Evolutionary conservation across 2,888 invertebrate species (phyloP).

Genomic region (Plebejus argus): DNA sequence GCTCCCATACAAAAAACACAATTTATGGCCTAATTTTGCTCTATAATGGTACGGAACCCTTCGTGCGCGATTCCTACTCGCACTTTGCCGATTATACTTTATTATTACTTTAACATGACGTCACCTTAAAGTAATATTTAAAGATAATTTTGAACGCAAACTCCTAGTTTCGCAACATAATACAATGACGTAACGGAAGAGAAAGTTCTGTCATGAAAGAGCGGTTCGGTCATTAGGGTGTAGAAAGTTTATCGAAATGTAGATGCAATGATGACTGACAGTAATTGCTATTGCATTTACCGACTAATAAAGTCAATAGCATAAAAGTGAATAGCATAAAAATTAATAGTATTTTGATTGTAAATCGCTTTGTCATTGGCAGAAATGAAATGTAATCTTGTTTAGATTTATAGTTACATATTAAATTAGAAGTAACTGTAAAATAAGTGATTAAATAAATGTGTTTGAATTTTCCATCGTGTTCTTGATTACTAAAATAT

Average conservation of each 20-base stretch:
- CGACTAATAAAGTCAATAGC: neutral
- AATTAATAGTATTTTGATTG: neutral
- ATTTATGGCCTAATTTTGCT: too few relatives aligned
- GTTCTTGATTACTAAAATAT: too few relatives aligned
- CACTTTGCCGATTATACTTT: too few relatives aligned
- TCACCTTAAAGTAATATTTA: neutral
- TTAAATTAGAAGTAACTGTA: neutral
- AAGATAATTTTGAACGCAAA: neutral
- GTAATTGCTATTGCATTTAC: conserved; percentile 15
- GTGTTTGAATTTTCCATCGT: too few relatives aligned
- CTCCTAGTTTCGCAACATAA: conserved; percentile 25
- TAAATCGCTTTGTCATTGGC: neutral
- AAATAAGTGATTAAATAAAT: too few relatives aligned
- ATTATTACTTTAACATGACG: too few relatives aligned
- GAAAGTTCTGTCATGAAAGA: conserved; percentile 37
- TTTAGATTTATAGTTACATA: too few relatives aligned
- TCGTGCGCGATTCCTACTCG: too few relatives aligned
- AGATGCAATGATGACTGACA: conserved; percentile 33
- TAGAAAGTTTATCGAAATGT: conserved; percentile 37
- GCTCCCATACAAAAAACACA: too few relatives aligned
- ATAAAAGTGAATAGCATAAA: neutral
- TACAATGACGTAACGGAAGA: conserved; percentile 38
- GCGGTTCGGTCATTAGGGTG: conserved; percentile 35
- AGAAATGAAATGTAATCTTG: neutral
- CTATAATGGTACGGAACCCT: too few relatives aligned